phyloP scores from a whole-genome alignment of 1,140 invertebrate genomes.

The Lepidurus arcticus region DNA sequence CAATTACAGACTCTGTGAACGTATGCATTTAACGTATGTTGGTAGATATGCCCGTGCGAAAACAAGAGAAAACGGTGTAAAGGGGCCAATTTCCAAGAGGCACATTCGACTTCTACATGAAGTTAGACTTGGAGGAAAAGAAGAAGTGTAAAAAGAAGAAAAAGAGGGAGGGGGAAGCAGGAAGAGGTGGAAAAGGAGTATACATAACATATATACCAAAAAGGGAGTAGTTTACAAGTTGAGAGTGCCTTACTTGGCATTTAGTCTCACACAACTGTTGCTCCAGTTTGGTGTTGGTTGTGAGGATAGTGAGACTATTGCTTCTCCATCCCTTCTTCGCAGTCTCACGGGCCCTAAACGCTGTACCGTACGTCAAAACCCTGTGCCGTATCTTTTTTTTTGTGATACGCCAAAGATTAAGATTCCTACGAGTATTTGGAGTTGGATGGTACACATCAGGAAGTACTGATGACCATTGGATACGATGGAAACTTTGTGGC shows the following conservation, averaged over 20 bases:
- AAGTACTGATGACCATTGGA: too few species aligned
- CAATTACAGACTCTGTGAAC: conserved; percentile 5
- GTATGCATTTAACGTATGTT: neutral
- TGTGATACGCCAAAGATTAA: too few species aligned
- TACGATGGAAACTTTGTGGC: too few species aligned
- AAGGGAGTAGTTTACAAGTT: neutral
- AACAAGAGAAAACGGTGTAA: neutral
- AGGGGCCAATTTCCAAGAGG: neutral
- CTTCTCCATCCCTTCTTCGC: too few species aligned
- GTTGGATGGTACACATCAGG: too few species aligned
- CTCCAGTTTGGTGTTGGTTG: neutral
- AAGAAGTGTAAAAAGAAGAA: neutral
- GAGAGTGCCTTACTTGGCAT: neutral
- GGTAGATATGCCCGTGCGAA: neutral
- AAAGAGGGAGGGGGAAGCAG: neutral
- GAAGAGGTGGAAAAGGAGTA: neutral
- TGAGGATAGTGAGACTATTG: too few species aligned
- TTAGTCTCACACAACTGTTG: neutral
- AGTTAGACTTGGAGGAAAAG: neutral
- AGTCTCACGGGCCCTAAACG: too few species aligned
- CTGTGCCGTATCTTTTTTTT: too few species aligned
- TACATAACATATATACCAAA: neutral
- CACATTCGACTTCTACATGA: neutral
- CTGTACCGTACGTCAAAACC: too few species aligned
- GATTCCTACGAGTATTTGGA: too few species aligned